These are phyloP conservation scores for Cantharis lateralis DNA, from an alignment of 2,888 invertebrate genomes.

Conservation along the genomic window DNA sequence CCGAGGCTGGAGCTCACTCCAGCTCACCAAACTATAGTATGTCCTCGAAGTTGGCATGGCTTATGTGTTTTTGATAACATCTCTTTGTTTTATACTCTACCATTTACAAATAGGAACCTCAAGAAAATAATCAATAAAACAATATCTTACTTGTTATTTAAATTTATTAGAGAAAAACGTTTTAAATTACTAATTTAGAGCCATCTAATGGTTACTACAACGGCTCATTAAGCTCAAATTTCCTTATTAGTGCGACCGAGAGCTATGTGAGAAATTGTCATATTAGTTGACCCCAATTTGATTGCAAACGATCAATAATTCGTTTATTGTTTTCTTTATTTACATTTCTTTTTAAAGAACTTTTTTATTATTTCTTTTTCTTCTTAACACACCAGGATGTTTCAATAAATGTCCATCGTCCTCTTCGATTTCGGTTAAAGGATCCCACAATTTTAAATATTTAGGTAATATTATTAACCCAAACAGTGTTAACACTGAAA, in stretches of 20 bases:
- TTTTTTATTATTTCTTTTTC: conserved; percentile 56
- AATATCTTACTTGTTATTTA: neutral
- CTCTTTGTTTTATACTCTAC: neutral
- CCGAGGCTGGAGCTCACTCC: too few species aligned
- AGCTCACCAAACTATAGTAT: too few species aligned
- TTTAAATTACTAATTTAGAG: neutral
- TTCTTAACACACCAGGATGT: conserved; percentile 67
- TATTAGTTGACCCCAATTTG: neutral
- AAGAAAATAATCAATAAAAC: neutral
- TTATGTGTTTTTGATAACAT: too few species aligned
- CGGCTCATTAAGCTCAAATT: neutral
- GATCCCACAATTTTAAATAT: conserved; percentile 69
- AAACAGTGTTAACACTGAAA: conserved; percentile 66
- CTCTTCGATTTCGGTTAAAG: conserved; percentile 66
- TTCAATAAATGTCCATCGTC: conserved; percentile 71
- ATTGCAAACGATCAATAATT: neutral
- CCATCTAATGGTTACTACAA: neutral
- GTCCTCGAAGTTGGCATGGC: too few species aligned
- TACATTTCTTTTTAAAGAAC: neutral
- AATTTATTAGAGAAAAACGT: neutral
- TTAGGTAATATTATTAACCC: conserved; percentile 72
- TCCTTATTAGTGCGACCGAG: neutral
- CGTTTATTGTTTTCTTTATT: neutral
- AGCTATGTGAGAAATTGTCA: neutral
- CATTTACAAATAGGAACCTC: too few species aligned